These are phyloP conservation scores for Lymantria monacha DNA, from an alignment of 2,888 invertebrate species.

Conservation along the genomic window DNA sequence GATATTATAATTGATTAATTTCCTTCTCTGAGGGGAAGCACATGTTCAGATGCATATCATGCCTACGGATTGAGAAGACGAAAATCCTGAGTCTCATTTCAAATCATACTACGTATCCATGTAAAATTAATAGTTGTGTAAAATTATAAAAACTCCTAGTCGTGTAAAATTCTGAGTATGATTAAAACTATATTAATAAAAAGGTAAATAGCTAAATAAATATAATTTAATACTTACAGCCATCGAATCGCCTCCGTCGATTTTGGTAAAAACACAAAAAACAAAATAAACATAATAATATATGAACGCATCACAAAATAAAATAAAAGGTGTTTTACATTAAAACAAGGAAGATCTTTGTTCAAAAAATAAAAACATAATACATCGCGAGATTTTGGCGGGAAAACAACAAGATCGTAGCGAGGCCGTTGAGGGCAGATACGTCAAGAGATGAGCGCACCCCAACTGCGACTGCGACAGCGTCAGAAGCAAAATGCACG, in stretches of 20 bases:
- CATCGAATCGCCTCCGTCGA: slow-evolving; percentile 74
- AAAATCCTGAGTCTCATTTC: no score
- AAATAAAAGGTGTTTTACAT: slow-evolving; percentile 31
- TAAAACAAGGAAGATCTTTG: slow-evolving; percentile 14
- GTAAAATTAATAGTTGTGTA: no score
- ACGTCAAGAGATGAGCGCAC: slow-evolving; percentile 46
- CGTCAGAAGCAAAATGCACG: slow-evolving; percentile 37
- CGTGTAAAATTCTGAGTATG: no score
- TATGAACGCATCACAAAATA: slow-evolving; percentile 71
- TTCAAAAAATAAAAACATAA: slow-evolving; percentile 5
- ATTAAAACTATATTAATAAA: neutral
- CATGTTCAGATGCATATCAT: no score
- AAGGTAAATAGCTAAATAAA: neutral
- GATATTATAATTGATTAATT: no score
- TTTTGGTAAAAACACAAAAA: slow-evolving; percentile 75
- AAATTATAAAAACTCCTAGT: no score
- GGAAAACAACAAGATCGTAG: slow-evolving; percentile 49
- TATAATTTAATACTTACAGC: slow-evolving; percentile 66
- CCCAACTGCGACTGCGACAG: slow-evolving; percentile 58
- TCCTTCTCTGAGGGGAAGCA: no score
- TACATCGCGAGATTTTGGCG: slow-evolving; percentile 61
- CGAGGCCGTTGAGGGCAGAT: slow-evolving; percentile 22
- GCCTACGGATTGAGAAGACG: no score
- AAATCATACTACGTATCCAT: no score
- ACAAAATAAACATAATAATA: slow-evolving; percentile 66